Conservation (phyloP, 1,140 invertebrate genomes). For the Chelonus insularis region DNA sequence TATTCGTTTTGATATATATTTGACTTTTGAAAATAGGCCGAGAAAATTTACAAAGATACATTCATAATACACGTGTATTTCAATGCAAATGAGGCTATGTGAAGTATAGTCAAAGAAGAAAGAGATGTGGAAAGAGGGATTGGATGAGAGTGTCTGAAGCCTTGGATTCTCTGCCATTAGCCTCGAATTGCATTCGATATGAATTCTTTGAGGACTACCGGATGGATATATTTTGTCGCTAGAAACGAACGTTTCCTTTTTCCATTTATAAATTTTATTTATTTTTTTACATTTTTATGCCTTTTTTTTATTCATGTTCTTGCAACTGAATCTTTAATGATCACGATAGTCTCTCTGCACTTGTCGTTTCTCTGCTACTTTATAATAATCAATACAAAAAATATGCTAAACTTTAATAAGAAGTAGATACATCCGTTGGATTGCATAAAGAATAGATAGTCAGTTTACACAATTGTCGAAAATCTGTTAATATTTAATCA, state of each 20-base stretch:
- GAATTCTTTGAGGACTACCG: slow-evolving; percentile 21
- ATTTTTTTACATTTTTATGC: too few relatives aligned
- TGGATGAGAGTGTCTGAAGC: slow-evolving; percentile 12
- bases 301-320: too few relatives aligned
- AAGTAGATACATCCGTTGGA: too few relatives aligned
- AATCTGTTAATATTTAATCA: too few relatives aligned
- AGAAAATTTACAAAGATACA: slow-evolving; percentile 31
- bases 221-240: slow-evolving; percentile 24
- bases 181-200: slow-evolving; percentile 30
- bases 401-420: too few relatives aligned
- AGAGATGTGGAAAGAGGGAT: not conserved
- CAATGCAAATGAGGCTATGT: slow-evolving; percentile 41
- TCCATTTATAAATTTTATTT: too few relatives aligned
- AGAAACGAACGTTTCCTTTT: slow-evolving; percentile 7
- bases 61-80: slow-evolving; percentile 33
- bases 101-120: slow-evolving; percentile 7
- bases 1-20: slow-evolving; percentile 28
- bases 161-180: slow-evolving; percentile 32
- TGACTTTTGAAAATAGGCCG: slow-evolving; percentile 40
- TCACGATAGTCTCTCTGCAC: too few relatives aligned
- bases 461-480: too few relatives aligned
- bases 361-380: too few relatives aligned
- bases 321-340: too few relatives aligned
- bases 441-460: too few relatives aligned
- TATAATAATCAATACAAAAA: too few relatives aligned